Percentiles rank a stretch among this genome's conserved stretches.
phyloP scores from a whole-genome alignment of 2,797 vertebrate genomes.

The Psittacula echo region DNA sequence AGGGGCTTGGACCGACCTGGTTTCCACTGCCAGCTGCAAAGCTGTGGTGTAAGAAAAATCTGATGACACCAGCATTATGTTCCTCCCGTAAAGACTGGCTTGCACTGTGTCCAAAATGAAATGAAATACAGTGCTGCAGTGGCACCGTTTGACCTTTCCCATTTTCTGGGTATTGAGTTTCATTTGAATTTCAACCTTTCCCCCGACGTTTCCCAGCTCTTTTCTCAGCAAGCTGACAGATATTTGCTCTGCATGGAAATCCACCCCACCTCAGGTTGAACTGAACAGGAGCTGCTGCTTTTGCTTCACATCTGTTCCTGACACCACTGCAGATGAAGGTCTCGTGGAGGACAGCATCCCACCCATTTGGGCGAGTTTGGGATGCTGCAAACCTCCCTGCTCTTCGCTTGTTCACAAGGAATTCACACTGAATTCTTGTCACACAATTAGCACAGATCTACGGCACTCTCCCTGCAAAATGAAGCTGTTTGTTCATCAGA shows the following conservation, averaged over 20 bases:
- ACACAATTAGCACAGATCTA: background rate
- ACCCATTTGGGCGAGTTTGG: accelerated
- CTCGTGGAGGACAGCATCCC: background rate
- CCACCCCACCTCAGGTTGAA: background rate
- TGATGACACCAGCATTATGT: background rate
- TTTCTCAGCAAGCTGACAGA: background rate
- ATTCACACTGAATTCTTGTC: background rate
- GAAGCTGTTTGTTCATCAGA: background rate
- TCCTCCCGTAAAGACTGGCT: background rate
- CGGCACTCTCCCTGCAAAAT: background rate
- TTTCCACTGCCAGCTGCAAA: background rate
- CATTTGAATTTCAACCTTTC: slow-evolving; percentile 3
- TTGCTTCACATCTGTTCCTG: background rate
- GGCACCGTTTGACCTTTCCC: background rate
- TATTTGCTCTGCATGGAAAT: background rate
- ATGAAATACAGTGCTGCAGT: background rate
- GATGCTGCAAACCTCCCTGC: background rate
- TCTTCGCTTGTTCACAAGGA: background rate
- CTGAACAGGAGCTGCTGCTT: background rate
- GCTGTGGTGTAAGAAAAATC: background rate
- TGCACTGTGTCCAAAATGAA: background rate
- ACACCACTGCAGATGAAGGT: background rate
- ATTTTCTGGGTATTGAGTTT: slow-evolving; percentile 4
- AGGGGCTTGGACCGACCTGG: background rate
- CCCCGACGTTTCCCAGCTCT: background rate